These are phyloP conservation scores for Rhizomys pruinosus DNA, from an alignment of 2,113 vertebrate species.

Conservation along the genomic window DNA sequence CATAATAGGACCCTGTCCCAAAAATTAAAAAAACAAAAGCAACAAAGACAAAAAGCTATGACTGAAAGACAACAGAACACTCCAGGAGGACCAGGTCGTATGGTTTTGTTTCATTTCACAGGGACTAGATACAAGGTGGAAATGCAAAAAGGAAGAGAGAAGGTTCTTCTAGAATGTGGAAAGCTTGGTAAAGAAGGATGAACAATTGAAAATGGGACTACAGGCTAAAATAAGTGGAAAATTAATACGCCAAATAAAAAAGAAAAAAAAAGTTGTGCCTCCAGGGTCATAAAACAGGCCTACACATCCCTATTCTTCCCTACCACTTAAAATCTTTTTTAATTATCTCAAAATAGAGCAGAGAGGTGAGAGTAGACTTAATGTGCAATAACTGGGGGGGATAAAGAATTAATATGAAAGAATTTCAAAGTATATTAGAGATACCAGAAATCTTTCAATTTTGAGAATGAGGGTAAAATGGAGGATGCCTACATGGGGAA, in stretches of 20 bases:
- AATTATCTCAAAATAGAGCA: slow-evolving; percentile 44
- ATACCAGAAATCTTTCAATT: slow-evolving; percentile 12
- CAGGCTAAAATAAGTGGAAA: slow-evolving; percentile 19
- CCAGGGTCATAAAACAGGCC: slow-evolving; percentile 22
- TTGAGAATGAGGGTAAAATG: slow-evolving; percentile 28
- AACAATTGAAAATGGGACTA: background rate
- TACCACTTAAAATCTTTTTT: background rate
- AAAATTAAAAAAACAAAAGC: too few relatives aligned
- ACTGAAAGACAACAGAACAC: background rate
- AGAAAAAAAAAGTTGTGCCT: background rate
- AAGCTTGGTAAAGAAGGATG: background rate
- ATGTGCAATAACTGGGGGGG: background rate
- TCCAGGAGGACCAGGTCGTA: background rate
- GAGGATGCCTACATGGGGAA: background rate
- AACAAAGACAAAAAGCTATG: background rate
- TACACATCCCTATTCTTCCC: slow-evolving; percentile 17
- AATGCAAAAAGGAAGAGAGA: background rate
- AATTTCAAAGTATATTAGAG: slow-evolving; percentile 55
- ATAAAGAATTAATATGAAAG: slow-evolving; percentile 59
- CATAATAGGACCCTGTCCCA: background rate
- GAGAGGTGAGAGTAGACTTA: background rate
- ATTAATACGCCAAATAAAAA: background rate
- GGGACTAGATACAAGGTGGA: background rate
- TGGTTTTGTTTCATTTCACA: background rate
- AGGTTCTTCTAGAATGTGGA: background rate